A percentile compares a stretch with the other conserved stretches of the same genome.
These are phyloP conservation scores for Uloborus diversus DNA, from an alignment of 1,140 invertebrate genomes.

Conservation along the genomic window DNA sequence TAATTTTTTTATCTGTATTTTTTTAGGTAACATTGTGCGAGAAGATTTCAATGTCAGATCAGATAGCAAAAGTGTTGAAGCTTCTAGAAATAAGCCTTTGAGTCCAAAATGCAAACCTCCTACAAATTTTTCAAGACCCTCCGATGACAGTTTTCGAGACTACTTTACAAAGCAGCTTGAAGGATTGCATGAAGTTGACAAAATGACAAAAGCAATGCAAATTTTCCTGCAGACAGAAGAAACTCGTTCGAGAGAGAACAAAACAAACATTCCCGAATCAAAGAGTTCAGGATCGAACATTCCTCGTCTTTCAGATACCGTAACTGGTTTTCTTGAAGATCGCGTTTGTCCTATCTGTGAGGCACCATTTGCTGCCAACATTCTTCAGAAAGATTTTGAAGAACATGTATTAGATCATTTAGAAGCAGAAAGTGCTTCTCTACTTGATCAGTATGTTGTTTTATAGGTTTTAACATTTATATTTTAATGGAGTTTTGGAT, in stretches of 20 bases:
- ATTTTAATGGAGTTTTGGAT: too few relatives aligned
- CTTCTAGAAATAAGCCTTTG: too few relatives aligned
- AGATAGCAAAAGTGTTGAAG: too few relatives aligned
- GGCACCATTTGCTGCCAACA: neutral
- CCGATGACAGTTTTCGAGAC: conserved; percentile 6
- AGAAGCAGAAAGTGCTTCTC: conserved; percentile 30
- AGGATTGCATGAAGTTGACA: neutral
- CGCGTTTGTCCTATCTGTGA: conserved; percentile 49
- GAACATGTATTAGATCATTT: conserved; percentile 44
- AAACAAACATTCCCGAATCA: neutral
- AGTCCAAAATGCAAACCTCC: neutral
- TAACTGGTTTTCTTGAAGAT: neutral
- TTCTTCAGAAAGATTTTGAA: conserved; percentile 39
- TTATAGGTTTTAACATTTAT: too few relatives aligned
- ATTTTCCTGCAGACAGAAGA: neutral
- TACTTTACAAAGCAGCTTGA: conserved; percentile 5
- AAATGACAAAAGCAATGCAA: neutral
- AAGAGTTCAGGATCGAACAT: neutral
- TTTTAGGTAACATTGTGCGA: too few relatives aligned
- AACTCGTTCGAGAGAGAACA: too few relatives aligned
- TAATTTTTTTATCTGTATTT: too few relatives aligned
- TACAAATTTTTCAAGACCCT: neutral
- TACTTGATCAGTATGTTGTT: conserved; percentile 40
- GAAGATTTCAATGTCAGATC: too few relatives aligned
- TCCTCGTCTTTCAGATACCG: neutral